Percentiles rank a stretch among this genome's conserved stretches.
phyloP scores from a whole-genome alignment of 2,797 vertebrate species.

The Lycodopsis pacificus region DNA sequence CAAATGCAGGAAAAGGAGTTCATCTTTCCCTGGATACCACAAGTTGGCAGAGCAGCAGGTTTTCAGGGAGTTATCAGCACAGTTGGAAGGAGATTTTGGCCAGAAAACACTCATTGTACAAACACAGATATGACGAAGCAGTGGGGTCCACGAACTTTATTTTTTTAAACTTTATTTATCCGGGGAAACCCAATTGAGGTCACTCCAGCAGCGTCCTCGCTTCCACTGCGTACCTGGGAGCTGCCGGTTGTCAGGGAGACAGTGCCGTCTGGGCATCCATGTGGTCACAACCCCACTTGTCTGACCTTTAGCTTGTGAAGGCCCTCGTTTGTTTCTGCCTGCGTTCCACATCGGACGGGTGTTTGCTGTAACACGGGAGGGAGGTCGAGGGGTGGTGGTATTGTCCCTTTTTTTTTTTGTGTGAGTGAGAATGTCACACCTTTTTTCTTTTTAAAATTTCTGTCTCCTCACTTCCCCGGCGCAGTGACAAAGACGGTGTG shows the following conservation, averaged over 20 bases:
- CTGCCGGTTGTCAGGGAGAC: slow-evolving; percentile 18
- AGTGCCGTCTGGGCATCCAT: slow-evolving; percentile 5
- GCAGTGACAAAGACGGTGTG: slow-evolving; percentile 97
- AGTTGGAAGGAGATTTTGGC: slow-evolving; percentile 46
- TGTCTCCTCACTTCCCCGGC: slow-evolving; percentile 33
- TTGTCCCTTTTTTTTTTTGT: slow-evolving; percentile 20
- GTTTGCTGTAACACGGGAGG: slow-evolving; percentile 4
- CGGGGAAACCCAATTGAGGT: slow-evolving; percentile 16
- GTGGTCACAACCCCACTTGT: slow-evolving; percentile 7
- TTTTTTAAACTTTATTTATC: slow-evolving; percentile 24
- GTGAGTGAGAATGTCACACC: slow-evolving; percentile 42
- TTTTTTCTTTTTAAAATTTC: slow-evolving; percentile 43
- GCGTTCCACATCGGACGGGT: background rate
- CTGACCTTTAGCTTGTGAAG: slow-evolving; percentile 45
- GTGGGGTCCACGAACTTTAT: slow-evolving; percentile 17
- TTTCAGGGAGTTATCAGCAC: slow-evolving; percentile 43
- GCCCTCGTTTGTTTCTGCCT: slow-evolving; percentile 29
- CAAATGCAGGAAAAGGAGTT: background rate
- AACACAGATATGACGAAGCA: slow-evolving; percentile 37
- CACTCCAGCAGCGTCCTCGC: background rate
- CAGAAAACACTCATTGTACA: slow-evolving; percentile 15
- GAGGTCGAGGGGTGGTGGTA: slow-evolving; percentile 44
- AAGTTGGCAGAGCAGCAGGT: slow-evolving; percentile 27
- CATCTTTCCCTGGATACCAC: slow-evolving; percentile 17
- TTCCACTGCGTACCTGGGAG: background rate